phyloP scores from a whole-genome alignment of 2,113 vertebrate species.

The Pimephales promelas region DNA sequence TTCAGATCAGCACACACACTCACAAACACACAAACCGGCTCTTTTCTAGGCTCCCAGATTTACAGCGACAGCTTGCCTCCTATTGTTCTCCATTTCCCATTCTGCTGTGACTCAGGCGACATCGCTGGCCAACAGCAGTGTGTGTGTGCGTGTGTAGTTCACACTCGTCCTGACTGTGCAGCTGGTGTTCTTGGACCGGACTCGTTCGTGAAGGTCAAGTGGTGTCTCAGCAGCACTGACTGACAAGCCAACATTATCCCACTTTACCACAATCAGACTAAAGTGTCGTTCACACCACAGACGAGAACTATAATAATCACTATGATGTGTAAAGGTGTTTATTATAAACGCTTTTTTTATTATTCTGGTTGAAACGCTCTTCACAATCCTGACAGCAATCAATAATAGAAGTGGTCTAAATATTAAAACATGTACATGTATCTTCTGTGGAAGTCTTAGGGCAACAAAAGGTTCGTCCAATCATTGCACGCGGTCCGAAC shows the following conservation, averaged over 20 bases:
- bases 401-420: too few relatives aligned
- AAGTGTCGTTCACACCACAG: background rate
- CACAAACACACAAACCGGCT: slow-evolving; percentile 34
- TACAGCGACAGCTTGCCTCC: slow-evolving; percentile 10
- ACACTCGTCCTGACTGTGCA: background rate
- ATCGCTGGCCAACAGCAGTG: slow-evolving; percentile 3
- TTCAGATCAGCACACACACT: slow-evolving; percentile 41
- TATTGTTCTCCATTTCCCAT: slow-evolving; percentile 47
- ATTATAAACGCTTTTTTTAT: too few relatives aligned
- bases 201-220: background rate
- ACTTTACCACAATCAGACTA: background rate
- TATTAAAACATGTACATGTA: too few relatives aligned
- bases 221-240: background rate
- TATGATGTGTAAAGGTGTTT: too few relatives aligned
- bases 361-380: too few relatives aligned
- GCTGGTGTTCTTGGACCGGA: slow-evolving; percentile 15
- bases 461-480: too few relatives aligned
- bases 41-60: slow-evolving; percentile 4
- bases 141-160: background rate
- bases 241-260: background rate
- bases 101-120: background rate
- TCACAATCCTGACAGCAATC: too few relatives aligned
- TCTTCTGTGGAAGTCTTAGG: too few relatives aligned
- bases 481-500: too few relatives aligned
- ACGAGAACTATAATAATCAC: too few relatives aligned